Evolutionary conservation across 2,888 invertebrate genomes (phyloP).

Genomic region (Volucella bombylans): DNA sequence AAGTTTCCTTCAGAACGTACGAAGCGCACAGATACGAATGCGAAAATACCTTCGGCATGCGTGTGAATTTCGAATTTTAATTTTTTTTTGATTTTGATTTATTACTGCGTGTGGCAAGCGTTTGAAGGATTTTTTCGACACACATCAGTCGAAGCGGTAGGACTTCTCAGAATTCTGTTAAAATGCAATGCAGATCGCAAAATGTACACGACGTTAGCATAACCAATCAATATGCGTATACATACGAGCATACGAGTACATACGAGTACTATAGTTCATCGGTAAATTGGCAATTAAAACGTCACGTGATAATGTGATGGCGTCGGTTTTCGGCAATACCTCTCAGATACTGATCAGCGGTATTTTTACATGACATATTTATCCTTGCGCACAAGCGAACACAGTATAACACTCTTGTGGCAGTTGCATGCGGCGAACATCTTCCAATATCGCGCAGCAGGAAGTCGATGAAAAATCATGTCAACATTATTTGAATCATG

Average conservation of each 20-base stretch:
- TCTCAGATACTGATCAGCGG: slow-evolving; percentile 57
- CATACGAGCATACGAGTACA: background rate
- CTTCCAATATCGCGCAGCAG: slow-evolving; percentile 40
- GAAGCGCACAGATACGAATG: too few relatives aligned
- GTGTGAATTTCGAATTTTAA: too few relatives aligned
- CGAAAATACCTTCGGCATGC: too few relatives aligned
- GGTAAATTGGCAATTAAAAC: slow-evolving; percentile 58
- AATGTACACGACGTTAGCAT: slow-evolving; percentile 8
- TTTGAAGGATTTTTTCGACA: too few relatives aligned
- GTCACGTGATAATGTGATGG: slow-evolving; percentile 54
- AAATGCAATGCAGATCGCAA: slow-evolving; percentile 23
- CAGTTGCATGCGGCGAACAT: slow-evolving; percentile 49
- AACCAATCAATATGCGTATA: background rate
- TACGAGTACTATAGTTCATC: slow-evolving; percentile 36
- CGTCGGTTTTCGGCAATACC: slow-evolving; percentile 53
- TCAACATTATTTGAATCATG: slow-evolving; percentile 60
- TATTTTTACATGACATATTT: slow-evolving; percentile 34
- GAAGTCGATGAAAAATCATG: slow-evolving; percentile 63
- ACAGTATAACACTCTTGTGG: slow-evolving; percentile 59
- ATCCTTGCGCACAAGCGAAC: slow-evolving; percentile 43
- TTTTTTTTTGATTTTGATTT: too few relatives aligned
- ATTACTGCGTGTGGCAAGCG: too few relatives aligned
- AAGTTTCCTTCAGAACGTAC: too few relatives aligned
- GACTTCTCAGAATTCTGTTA: background rate
- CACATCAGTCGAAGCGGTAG: too few relatives aligned